These are phyloP conservation scores for Nephrotoma appendiculata DNA, from an alignment of 2,888 invertebrate genomes.

Conservation along the genomic window DNA sequence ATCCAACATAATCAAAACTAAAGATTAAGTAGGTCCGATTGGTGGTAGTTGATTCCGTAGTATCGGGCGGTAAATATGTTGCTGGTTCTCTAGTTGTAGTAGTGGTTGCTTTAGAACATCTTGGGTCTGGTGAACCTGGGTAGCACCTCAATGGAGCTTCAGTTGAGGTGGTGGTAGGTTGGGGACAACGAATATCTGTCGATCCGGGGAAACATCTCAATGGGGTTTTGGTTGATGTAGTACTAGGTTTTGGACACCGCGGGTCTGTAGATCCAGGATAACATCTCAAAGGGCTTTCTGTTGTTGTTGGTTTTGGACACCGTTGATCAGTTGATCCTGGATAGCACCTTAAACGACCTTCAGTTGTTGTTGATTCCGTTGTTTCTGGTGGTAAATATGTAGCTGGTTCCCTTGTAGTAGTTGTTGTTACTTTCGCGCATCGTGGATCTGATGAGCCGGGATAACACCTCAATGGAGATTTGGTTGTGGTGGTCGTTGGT, in stretches of 20 bases:
- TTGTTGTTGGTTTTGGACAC: slow-evolving; percentile 21
- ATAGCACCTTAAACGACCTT: slow-evolving; percentile 19
- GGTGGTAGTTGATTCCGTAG: slow-evolving; percentile 19
- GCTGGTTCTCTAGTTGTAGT: slow-evolving; percentile 13
- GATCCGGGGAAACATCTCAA: slow-evolving; percentile 22
- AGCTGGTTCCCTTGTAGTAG: slow-evolving; percentile 15
- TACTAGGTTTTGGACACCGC: slow-evolving; percentile 22
- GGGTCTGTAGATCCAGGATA: slow-evolving; percentile 23
- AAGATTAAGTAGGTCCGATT: too few relatives aligned
- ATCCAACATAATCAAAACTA: too few relatives aligned
- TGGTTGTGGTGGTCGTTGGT: slow-evolving; percentile 11
- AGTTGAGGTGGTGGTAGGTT: slow-evolving; percentile 15
- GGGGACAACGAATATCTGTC: slow-evolving; percentile 8
- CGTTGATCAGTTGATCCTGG: slow-evolving; percentile 28
- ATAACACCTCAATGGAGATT: slow-evolving; percentile 19
- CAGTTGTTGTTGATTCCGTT: slow-evolving; percentile 9
- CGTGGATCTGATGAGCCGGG: slow-evolving; percentile 25
- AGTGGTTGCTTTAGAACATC: slow-evolving; percentile 21
- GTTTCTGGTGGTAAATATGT: slow-evolving; percentile 9
- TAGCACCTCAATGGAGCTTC: slow-evolving; percentile 22
- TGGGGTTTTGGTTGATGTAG: slow-evolving; percentile 13
- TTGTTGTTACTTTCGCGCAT: slow-evolving; percentile 13
- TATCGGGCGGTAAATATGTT: slow-evolving; percentile 12
- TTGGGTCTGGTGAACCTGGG: slow-evolving; percentile 25
- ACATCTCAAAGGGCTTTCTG: slow-evolving; percentile 18